These are phyloP conservation scores for Idaea aversata DNA, from an alignment of 2,888 invertebrate species.

Conservation along the genomic window DNA sequence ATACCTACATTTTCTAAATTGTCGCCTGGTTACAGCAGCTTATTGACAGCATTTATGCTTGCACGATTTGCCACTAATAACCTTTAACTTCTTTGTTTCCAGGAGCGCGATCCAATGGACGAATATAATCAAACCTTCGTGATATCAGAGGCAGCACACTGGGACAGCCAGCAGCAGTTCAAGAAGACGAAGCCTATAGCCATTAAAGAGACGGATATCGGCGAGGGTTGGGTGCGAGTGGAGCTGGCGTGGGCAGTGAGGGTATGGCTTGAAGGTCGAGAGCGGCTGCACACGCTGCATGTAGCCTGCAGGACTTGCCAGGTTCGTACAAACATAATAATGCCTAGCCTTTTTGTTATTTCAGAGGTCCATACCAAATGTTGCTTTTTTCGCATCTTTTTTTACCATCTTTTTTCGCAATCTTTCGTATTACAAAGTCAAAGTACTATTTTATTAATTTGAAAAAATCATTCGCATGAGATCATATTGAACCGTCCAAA, in stretches of 20 bases:
- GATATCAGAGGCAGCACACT: constrained; percentile 88
- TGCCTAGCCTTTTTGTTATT: not conserved
- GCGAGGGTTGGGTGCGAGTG: constrained; percentile 90
- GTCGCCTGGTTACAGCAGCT: too few species aligned
- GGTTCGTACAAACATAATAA: constrained; percentile 36
- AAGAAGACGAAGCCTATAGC: constrained; percentile 90
- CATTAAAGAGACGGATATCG: constrained; percentile 86
- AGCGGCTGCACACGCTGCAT: constrained; percentile 85
- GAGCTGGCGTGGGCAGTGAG: constrained; percentile 88
- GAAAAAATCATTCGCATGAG: too few species aligned
- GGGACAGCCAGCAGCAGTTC: constrained; percentile 85
- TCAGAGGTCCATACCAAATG: too few species aligned
- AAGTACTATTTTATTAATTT: too few species aligned
- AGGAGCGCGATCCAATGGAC: constrained; percentile 82
- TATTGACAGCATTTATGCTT: not conserved
- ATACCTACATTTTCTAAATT: too few species aligned
- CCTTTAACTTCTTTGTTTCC: constrained; percentile 17
- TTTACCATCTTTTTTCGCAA: too few species aligned
- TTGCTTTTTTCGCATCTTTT: too few species aligned
- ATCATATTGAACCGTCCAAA: too few species aligned
- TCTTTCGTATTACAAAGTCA: too few species aligned
- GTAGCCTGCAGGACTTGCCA: constrained; percentile 90
- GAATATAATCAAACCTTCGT: constrained; percentile 87
- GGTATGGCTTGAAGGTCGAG: constrained; percentile 86
- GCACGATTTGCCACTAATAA: not conserved